Evolutionary conservation across 2,113 vertebrate species (phyloP), one percentile per base, ranked within the genome.

Genomic region (Pseudorectes ferrugineus): DNA sequence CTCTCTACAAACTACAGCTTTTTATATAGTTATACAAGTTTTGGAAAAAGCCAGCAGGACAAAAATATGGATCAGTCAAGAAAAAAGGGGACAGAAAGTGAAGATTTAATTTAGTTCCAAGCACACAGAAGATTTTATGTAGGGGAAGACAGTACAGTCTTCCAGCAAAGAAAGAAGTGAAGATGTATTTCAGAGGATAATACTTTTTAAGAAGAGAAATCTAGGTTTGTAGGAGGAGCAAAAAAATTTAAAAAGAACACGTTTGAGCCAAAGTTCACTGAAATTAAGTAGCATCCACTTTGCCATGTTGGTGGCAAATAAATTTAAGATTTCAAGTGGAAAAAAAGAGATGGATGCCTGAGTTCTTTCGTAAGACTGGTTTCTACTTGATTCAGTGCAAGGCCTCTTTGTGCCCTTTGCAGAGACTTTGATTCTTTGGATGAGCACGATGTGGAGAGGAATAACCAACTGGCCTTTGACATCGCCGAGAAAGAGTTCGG

Each of bases 401-500:
- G 59, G 66, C 74, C 54, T 95, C 63, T 92, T 93, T 93, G 36
- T 58, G 51, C 74, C 14, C 29, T 86, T 86, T 96, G 83, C 97
- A 99, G 99, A 97, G 99, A 99, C 93, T 99, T 99, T 92, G 98
- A 99, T 83, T 98, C 98, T 58, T 96, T 99, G 97, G 99, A 99
- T 45, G 99, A 99, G 92, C 97, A 98, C 19, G 97, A 98, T 46
- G 97, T 99, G 73, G 99, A 99, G 96, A 99, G 96, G 96, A 99
- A 99, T 92, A 99, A 99, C 94, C 99, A 99, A 75, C 94, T 99
- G 97, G 99, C 98, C 20, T 99, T 99, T 38, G 99, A 99, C 70
- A 97, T 99, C 2, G 99, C 99, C 1, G 99, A 99, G 96, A 98
- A 98, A 57, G 99, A 99, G 83, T 99, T 99, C 96, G 99, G 99